Evolutionary conservation across 2,113 vertebrate genomes (phyloP), one percentile per base, ranked within the genome.

Genomic region (Patagioenas fasciata): DNA sequence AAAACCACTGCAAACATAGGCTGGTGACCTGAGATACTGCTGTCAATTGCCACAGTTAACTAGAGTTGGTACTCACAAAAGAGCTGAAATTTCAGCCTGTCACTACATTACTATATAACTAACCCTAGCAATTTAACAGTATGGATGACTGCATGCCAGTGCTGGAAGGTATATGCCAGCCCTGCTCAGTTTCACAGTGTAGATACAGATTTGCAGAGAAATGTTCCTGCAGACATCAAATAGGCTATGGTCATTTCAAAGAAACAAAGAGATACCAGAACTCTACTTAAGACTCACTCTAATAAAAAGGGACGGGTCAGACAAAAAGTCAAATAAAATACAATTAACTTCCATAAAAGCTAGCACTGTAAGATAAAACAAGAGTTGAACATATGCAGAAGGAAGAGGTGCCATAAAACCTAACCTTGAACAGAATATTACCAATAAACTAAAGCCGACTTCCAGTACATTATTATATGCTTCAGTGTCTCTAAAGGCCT

Each of bases 401-500:
- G 60, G 53, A 87, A 61, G 31, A 84, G 26, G 15, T 69, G 34
- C 32, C 24, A 42, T 82, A 86, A 91, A 91, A 62, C 24, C 31
- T 74, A 78, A 91, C 80, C 88, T 94, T 92, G 85, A 92, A 81
- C 40, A 32, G 26, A 93, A 10, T 56, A 92, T 51, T 73, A 23
- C 47, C 48, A 88, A 90, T 61, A 93, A 95, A 90, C 67, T 81
- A 69, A 95, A 91, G 64, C 53, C 0, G 1, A 80, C 56, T 94
- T 89, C 60, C 51, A 88, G 62, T 23, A 78, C n/a, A 31, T 93
- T 83, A 92, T 79, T 82, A 72, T 28, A 80, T 24, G 42, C 72
- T 87, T 80, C 29, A 1, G 10, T 78, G 79, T 89, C 85, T 96
- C 93, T 82, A 62, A 91, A 94, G 51, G 87, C 81, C 73, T 96